Evolutionary conservation across 2,888 invertebrate species (phyloP).

Genomic region (Morpho deidamia): DNA sequence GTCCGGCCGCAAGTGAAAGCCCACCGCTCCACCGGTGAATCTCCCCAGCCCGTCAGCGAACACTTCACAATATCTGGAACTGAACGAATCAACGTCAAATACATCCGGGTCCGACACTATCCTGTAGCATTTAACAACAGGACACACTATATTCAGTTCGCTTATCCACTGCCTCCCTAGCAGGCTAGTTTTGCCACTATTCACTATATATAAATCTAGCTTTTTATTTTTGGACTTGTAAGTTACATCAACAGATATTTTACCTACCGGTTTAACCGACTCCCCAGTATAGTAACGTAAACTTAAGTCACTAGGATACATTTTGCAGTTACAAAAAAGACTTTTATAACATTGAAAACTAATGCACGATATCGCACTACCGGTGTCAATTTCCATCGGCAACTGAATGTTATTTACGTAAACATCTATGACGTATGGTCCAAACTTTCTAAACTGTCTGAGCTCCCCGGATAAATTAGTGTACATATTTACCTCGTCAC

Average conservation of each 20-base stretch:
- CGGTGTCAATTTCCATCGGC: slow-evolving; percentile 7
- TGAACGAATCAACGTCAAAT: background rate
- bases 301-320: background rate
- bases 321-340: background rate
- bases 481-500: too few species aligned
- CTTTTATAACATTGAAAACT: slow-evolving; percentile 4
- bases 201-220: background rate
- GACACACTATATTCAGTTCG: background rate
- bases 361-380: slow-evolving; percentile 14
- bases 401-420: background rate
- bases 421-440: background rate
- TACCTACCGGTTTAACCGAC: slow-evolving; percentile 5
- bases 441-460: background rate
- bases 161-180: slow-evolving; percentile 6
- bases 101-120: background rate
- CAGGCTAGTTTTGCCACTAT: background rate
- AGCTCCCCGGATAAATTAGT: too few species aligned
- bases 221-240: too few species aligned
- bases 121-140: background rate
- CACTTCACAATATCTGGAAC: slow-evolving; percentile 7
- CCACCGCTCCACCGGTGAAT: slow-evolving; percentile 1
- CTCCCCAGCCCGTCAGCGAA: slow-evolving; percentile 3
- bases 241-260: background rate
- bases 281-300: slow-evolving; percentile 13
- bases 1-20: slow-evolving; percentile 1